Evolutionary conservation across 2,888 invertebrate genomes (phyloP), one percentile per base, ranked within the genome.

Genomic region (Drosophila picticornis): DNA sequence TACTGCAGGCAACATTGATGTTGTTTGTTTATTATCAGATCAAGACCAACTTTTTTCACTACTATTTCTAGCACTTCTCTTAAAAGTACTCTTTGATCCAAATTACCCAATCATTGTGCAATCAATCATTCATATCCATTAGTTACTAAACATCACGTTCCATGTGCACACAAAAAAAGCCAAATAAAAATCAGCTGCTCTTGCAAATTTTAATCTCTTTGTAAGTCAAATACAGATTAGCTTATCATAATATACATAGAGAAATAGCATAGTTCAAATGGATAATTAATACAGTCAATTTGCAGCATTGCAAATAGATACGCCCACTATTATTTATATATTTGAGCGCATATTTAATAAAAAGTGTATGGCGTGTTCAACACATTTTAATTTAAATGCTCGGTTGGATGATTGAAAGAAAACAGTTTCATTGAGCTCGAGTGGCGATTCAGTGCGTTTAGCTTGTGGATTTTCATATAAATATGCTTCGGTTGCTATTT

Each of bases 401-500:
- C 27, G 27, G 5, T 9, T 48, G 16, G 27, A 1, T 27, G 9
- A 27, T 16, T 19, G 48, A 25, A 27, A 27, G 27, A 25, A 38
- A 46, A 29, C 36, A 71, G 36, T 48, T 19, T 19, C 0, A n/a
- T n/a, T 22, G 2, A 19, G 32, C 25, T 40, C 16, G 22, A 19
- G 34, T 22, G 31, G 0, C 2, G 13, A 27, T 25, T 29, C 19
- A 25, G 32, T 31, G 25, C 13, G 13, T 1, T 13, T 25, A 34
- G 9, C 4, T 40, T 7, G 9, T 19, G n/a, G 2, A 29, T 4
- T 13, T 16, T 9, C 5, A 22, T 11, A 11, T 46, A 10, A 9
- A 40, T 63, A 72, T 72, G 53, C 5, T 58, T 29, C 29, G 38
- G 2, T 31, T 25, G 31, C 3, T 70, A 6, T 10, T 57, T 2